Percentiles rank a stretch among this genome's conserved stretches.
These are phyloP conservation scores for Theocolax elegans DNA, from an alignment of 1,140 invertebrate species.

Conservation along the genomic window DNA sequence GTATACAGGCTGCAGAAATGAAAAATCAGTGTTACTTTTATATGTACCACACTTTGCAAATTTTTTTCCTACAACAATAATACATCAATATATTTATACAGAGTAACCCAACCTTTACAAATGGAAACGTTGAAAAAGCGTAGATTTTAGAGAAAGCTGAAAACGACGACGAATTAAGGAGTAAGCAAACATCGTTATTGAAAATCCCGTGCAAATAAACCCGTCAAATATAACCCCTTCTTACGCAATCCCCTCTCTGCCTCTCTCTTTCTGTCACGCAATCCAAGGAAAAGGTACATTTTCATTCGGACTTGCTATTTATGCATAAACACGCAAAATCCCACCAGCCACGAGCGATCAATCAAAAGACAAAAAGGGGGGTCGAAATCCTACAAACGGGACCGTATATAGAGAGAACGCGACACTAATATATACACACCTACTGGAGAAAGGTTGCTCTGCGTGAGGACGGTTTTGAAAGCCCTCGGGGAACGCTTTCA, in stretches of 20 bases:
- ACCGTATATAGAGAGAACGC: background rate
- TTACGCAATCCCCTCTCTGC: background rate
- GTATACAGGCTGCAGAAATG: too few relatives aligned
- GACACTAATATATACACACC: background rate
- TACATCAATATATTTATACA: too few relatives aligned
- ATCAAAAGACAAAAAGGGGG: background rate
- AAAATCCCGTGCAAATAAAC: background rate
- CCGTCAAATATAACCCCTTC: background rate
- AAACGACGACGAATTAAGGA: too few relatives aligned
- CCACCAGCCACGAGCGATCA: background rate
- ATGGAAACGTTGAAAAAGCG: too few relatives aligned
- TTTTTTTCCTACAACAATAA: too few relatives aligned
- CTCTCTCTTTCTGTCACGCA: background rate
- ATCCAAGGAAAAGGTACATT: background rate
- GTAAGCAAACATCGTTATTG: too few relatives aligned
- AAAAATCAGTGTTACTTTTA: too few relatives aligned
- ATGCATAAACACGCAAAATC: background rate
- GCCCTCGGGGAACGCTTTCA: background rate
- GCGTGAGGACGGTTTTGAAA: background rate
- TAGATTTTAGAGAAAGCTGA: too few relatives aligned
- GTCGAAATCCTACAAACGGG: background rate
- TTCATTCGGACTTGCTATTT: too few relatives aligned
- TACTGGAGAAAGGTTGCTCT: background rate
- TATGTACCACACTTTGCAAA: too few relatives aligned
- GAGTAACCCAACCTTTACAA: too few relatives aligned